phyloP scores from a whole-genome alignment of 2,888 invertebrate genomes.

The Zeuzera pyrina region DNA sequence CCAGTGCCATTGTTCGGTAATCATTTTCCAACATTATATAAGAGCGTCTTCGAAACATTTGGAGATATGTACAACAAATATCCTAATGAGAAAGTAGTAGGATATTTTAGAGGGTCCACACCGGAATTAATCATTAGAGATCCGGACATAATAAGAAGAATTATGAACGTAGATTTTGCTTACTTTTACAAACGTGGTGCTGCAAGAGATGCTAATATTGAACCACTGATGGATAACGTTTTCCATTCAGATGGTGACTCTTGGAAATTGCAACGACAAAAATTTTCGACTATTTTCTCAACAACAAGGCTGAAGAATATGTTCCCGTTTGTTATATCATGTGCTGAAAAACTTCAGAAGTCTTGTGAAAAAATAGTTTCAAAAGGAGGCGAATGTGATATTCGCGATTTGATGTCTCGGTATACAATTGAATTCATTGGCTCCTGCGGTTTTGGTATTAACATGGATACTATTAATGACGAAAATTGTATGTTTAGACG shows the following conservation, averaged over 20 bases:
- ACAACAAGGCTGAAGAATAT: constrained; percentile 2
- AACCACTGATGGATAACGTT: constrained; percentile 2
- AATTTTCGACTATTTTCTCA: constrained; percentile 2
- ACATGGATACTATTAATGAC: constrained; percentile 4
- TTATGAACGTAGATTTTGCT: constrained; percentile 1
- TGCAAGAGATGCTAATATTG: constrained; percentile 1
- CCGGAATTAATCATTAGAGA: constrained; percentile 3
- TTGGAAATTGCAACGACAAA: constrained; percentile 2
- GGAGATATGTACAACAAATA: background rate
- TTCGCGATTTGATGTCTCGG: constrained; percentile 3
- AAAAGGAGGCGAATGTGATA: constrained; percentile 1
- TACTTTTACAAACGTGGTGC: constrained; percentile 1
- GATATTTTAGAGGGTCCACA: constrained; percentile 1
- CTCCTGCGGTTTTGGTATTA: constrained; percentile 4
- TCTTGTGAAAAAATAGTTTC: background rate
- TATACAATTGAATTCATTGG: constrained; percentile 5
- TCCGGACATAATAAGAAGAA: constrained; percentile 1
- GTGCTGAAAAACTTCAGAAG: constrained; percentile 1
- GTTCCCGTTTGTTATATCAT: constrained; percentile 3
- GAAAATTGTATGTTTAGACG: constrained; percentile 4
- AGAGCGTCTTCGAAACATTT: background rate
- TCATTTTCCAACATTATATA: background rate
- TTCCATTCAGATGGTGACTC: constrained; percentile 4
- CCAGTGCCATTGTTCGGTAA: constrained; percentile 4
- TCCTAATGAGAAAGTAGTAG: constrained; percentile 1